These are phyloP conservation scores for Aphelocoma californica DNA, from an alignment of 2,797 vertebrate genomes.

Conservation along the genomic window DNA sequence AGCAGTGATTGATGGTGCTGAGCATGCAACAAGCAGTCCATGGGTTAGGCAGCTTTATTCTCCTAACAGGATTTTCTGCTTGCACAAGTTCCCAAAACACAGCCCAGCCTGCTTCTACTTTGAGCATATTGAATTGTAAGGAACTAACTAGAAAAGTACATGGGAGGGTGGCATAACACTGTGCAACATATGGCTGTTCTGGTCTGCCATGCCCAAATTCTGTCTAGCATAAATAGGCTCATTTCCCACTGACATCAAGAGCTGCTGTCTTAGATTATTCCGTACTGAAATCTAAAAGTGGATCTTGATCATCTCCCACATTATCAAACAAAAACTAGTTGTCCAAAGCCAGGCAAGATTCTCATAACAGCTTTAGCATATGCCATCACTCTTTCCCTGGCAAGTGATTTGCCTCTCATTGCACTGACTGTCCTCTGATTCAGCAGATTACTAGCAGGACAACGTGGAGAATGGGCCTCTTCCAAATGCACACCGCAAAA, in stretches of 20 bases:
- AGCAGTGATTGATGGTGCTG: neutral
- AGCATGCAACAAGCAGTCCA: neutral
- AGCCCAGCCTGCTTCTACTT: neutral
- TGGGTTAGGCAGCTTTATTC: neutral
- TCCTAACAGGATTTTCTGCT: conserved; percentile 18
- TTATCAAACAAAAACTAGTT: neutral
- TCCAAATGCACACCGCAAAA: neutral
- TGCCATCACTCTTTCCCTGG: neutral
- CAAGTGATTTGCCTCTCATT: neutral
- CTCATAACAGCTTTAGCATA: neutral
- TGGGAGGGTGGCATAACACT: neutral
- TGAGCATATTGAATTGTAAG: neutral
- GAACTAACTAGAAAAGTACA: neutral
- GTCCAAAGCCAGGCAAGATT: neutral
- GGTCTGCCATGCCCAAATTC: conserved; percentile 7
- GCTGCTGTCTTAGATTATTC: neutral
- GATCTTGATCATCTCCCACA: neutral
- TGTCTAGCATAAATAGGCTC: conserved; percentile 9
- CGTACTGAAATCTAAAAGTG: neutral
- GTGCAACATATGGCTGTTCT: conserved; percentile 18
- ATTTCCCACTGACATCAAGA: neutral
- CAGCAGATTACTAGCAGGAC: neutral
- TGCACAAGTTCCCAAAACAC: neutral
- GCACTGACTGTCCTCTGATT: neutral
- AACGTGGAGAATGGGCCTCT: neutral